Evolutionary conservation across 2,113 vertebrate genomes (phyloP), one percentile per base, ranked within the genome.

Genomic region (Andinoacara biseriatus): DNA sequence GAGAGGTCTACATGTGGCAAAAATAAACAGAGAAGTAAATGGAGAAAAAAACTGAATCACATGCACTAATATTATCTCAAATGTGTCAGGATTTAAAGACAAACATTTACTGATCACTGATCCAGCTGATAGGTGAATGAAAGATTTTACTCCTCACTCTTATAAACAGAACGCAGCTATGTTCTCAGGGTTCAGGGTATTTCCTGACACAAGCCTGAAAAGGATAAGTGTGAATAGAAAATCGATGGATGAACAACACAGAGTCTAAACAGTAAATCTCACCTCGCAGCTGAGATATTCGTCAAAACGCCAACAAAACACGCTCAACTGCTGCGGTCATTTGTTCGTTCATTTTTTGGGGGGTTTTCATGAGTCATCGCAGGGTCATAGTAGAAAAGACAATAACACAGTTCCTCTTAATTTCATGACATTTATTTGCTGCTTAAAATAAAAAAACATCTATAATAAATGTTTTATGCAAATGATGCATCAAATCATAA

Each of bases 21-120:
- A 46, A 81, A 86, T 78, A 76, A 85, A 84, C 74, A 84, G 54
- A 54, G 49, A 62, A 75, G 83, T 31, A 80, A 76, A 76, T 31
- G 76, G 59, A 82, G 57, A 80, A 77, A 46, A 86, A 86, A 82
- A 24, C 15, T 4, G 57, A 22, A 65, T 62, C 75, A 54, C 24
- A n/a, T 2, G 18, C 7, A 61, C 46, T 61, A 54, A 74, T 54
- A n/a, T 59, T 17, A 59, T 26, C 33, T 62, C 65, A 29, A 75
- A 77, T 22, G 15, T 10, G 22, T 77, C 13, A 2, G 11, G 26
- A 54, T 46, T 81, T 43, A 31, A 56, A 74, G 54, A 86, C 22
- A 72, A 80, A 24, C 3, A 22, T 49, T 7, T 15, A n/a, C 18
- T 79, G 69, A 82, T 79, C 61, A 72, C 3, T 40, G 35, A 86